These are phyloP conservation scores for Pseudomyrmex concolor DNA, from an alignment of 1,140 invertebrate genomes.

Conservation along the genomic window DNA sequence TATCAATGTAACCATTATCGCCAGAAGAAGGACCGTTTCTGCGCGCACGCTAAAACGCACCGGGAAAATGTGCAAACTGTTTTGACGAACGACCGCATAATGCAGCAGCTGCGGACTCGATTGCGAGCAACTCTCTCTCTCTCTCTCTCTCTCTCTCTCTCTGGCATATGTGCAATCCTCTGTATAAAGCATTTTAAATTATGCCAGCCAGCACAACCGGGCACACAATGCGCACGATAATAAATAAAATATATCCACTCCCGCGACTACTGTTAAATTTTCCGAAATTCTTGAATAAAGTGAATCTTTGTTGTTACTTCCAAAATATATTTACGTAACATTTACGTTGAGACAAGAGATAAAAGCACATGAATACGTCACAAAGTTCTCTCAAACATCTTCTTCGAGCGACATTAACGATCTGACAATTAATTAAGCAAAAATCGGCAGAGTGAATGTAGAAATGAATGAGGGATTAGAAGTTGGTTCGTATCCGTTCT, in stretches of 20 bases:
- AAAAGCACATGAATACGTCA: background rate
- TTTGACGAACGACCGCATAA: slow-evolving; percentile 55
- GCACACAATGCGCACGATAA: slow-evolving; percentile 18
- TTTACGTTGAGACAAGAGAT: background rate
- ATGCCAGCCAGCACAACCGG: slow-evolving; percentile 9
- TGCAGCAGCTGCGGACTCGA: slow-evolving; percentile 53
- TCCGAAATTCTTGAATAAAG: slow-evolving; percentile 23
- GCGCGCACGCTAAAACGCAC: slow-evolving; percentile 37
- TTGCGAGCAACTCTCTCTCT: slow-evolving; percentile 24
- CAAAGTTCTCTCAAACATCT: slow-evolving; percentile 16
- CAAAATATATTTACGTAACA: slow-evolving; percentile 11
- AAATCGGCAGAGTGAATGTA: background rate
- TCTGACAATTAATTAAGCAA: background rate
- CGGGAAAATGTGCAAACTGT: slow-evolving; percentile 52
- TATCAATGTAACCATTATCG: slow-evolving; percentile 58
- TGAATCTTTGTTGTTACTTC: slow-evolving; percentile 25
- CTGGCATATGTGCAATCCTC: slow-evolving; percentile 8
- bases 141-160: no score
- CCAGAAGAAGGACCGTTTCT: slow-evolving; percentile 49
- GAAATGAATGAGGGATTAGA: background rate
- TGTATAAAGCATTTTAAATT: slow-evolving; percentile 54
- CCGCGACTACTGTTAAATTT: slow-evolving; percentile 32
- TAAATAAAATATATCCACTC: slow-evolving; percentile 45
- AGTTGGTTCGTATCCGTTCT: slow-evolving; percentile 3
- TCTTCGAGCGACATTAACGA: no score